Conservation (phyloP, 2,113 vertebrate genomes). For the Siphamia tubifer region DNA sequence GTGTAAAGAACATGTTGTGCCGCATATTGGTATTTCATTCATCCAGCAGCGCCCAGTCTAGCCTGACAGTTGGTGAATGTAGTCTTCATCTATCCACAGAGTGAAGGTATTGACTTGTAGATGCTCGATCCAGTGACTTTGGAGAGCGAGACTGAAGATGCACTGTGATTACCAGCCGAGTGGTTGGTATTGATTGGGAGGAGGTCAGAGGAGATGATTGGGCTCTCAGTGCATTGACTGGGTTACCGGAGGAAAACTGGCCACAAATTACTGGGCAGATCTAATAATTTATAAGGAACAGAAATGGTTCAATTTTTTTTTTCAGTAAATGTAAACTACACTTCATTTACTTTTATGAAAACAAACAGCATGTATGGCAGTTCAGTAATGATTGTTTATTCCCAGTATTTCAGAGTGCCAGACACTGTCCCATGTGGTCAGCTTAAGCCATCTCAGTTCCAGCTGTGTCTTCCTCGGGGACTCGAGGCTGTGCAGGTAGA, state of each 20-base stretch:
- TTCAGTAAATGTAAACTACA: background rate
- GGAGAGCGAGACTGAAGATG: constrained; percentile 40
- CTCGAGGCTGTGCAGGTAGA: background rate
- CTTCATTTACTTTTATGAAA: background rate
- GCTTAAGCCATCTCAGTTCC: background rate
- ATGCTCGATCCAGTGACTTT: constrained; percentile 47
- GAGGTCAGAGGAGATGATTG: constrained; percentile 60
- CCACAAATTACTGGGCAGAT: constrained; percentile 34
- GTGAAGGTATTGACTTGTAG: constrained; percentile 46
- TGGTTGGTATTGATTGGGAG: constrained; percentile 58
- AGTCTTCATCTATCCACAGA: constrained; percentile 38
- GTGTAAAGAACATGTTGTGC: background rate
- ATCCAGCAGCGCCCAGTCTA: background rate
- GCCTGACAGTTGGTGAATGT: constrained; percentile 8
- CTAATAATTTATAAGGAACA: constrained; percentile 39
- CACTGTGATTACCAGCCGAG: constrained; percentile 55
- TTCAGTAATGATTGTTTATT: background rate
- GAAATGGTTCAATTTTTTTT: background rate
- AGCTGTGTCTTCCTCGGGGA: constrained; percentile 4
- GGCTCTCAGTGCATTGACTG: constrained; percentile 54
- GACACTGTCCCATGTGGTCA: background rate
- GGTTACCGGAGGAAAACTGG: constrained; percentile 28
- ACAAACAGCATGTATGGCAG: background rate
- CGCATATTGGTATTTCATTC: background rate
- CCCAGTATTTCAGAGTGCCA: background rate